A percentile compares a stretch with the other conserved stretches of the same genome.
phyloP scores from a whole-genome alignment of 2,113 vertebrate species.

The Myiopsitta monachus region DNA sequence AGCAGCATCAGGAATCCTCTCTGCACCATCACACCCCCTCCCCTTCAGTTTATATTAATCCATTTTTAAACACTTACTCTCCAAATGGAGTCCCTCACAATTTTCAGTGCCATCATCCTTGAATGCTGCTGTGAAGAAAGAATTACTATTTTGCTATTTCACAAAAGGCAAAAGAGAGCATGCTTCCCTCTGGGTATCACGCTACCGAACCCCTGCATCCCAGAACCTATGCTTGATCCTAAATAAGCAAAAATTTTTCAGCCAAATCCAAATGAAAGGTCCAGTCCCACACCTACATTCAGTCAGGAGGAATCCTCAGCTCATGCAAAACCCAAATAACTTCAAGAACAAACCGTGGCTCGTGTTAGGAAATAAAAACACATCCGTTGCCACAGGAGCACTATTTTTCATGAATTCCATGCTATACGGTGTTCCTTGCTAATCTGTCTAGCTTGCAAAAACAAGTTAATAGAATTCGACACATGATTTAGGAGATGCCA shows the following conservation, averaged over 20 bases:
- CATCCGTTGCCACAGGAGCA: background rate
- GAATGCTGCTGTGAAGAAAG: background rate
- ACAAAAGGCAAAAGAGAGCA: background rate
- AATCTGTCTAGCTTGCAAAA: background rate
- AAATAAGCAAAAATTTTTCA: background rate
- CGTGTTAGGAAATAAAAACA: background rate
- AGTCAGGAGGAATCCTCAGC: background rate
- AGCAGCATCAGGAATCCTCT: background rate
- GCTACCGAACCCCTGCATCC: background rate
- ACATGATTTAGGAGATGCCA: background rate
- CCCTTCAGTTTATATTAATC: background rate
- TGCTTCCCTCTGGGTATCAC: fast-evolving
- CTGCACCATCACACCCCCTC: fast-evolving
- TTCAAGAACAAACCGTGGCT: background rate
- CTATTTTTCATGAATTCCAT: background rate
- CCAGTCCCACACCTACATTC: background rate
- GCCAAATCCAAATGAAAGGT: background rate
- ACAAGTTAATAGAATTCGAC: background rate
- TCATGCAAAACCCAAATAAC: background rate
- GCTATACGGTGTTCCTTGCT: fast-evolving
- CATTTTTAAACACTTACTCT: background rate
- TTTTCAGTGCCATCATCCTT: background rate
- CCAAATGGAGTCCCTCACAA: background rate
- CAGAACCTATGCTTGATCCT: background rate
- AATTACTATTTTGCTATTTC: background rate